phyloP scores from a whole-genome alignment of 2,113 vertebrate species.

The Glaucidium brasilianum region DNA sequence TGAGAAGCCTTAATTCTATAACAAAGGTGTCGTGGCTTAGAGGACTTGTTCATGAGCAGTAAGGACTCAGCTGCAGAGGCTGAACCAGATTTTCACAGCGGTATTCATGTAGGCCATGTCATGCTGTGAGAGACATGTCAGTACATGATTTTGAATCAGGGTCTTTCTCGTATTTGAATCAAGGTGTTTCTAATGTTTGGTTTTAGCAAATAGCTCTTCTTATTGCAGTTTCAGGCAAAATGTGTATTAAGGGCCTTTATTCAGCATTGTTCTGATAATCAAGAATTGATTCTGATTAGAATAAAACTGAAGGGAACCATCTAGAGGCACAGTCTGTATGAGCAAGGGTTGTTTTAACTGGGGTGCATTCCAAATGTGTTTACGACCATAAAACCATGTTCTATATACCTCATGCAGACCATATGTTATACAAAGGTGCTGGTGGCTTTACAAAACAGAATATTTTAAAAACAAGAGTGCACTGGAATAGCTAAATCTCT shows the following conservation, averaged over 20 bases:
- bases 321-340: neutral
- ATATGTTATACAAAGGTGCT: neutral
- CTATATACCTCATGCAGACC: neutral
- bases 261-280: neutral
- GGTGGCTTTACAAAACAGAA: neutral
- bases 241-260: neutral
- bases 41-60: neutral
- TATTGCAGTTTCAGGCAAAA: neutral
- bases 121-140: fast-evolving
- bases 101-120: neutral
- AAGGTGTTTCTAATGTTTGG: neutral
- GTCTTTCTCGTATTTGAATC: no score
- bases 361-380: neutral
- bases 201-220: neutral
- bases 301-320: neutral
- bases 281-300: neutral
- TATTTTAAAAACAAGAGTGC: neutral
- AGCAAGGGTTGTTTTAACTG: neutral
- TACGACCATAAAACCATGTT: fast-evolving
- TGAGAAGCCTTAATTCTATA: neutral
- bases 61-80: neutral
- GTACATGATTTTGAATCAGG: neutral
- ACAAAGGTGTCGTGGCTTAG: neutral
- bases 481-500: neutral
- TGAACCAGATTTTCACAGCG: neutral